These are phyloP conservation scores for Pteronotus mesoamericanus DNA, from an alignment of 2,797 vertebrate species.

Conservation along the genomic window DNA sequence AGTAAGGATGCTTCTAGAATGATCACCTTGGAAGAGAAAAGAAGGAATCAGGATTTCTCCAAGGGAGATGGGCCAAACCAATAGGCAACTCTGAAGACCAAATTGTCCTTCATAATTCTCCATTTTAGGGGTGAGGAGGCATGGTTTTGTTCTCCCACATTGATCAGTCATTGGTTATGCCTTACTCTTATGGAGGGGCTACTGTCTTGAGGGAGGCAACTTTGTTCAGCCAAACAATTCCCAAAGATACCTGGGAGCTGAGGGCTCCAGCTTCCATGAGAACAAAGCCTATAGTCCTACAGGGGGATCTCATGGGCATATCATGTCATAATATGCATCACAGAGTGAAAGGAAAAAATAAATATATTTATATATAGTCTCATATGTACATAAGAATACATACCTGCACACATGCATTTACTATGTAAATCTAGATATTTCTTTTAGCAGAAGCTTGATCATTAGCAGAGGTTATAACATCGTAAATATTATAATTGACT, in stretches of 20 bases:
- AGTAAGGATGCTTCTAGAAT: background rate
- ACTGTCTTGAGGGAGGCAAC: background rate
- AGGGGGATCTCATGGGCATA: fast-evolving
- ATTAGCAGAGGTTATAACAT: background rate
- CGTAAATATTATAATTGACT: background rate
- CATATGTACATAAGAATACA: too few relatives aligned
- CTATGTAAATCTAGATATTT: background rate
- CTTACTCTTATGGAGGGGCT: background rate
- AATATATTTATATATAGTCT: background rate
- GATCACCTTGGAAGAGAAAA: background rate
- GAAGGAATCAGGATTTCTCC: background rate
- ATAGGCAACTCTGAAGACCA: background rate
- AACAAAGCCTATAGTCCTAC: background rate
- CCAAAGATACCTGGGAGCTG: background rate
- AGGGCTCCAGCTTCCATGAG: background rate
- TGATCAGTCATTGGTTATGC: background rate
- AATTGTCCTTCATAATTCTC: background rate
- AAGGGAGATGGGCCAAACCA: background rate
- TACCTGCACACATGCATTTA: background rate
- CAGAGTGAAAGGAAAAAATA: background rate
- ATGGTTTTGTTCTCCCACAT: background rate
- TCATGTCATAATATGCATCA: too few relatives aligned
- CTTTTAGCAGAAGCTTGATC: background rate
- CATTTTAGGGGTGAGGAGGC: background rate
- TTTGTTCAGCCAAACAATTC: background rate